These are phyloP conservation scores for Scrobipalpa costella DNA, from an alignment of 2,888 invertebrate species.

Conservation along the genomic window DNA sequence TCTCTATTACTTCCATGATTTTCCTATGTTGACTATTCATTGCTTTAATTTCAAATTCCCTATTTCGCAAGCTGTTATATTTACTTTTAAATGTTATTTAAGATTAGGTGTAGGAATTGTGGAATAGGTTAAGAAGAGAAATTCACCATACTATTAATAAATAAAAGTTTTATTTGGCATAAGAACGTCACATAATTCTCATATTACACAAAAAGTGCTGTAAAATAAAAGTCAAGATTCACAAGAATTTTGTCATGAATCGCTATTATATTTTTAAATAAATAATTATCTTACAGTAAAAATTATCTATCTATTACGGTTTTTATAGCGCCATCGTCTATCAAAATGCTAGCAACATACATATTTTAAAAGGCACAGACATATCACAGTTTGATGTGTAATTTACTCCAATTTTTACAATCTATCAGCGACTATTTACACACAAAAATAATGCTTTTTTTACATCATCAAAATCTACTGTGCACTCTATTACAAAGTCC, in stretches of 20 bases:
- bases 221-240: slow-evolving; percentile 19
- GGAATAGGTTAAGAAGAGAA: neutral
- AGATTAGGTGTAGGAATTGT: no score
- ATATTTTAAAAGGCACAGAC: slow-evolving; percentile 71
- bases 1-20: no score
- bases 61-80: no score
- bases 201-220: slow-evolving; percentile 34
- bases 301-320: slow-evolving; percentile 28
- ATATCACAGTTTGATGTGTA: slow-evolving; percentile 77
- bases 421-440: neutral
- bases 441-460: neutral
- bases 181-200: slow-evolving; percentile 33
- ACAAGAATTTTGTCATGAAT: slow-evolving; percentile 28
- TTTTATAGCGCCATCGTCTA: slow-evolving; percentile 68
- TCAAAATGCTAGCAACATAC: slow-evolving; percentile 43
- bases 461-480: slow-evolving; percentile 41
- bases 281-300: slow-evolving; percentile 50
- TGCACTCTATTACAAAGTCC: slow-evolving; percentile 42
- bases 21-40: no score
- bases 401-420: slow-evolving; percentile 49
- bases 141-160: slow-evolving; percentile 34
- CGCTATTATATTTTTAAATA: slow-evolving; percentile 44
- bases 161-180: slow-evolving; percentile 66
- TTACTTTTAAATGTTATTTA: no score
- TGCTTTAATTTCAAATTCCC: no score